Evolutionary conservation across 2,113 vertebrate species (phyloP), one percentile per base, ranked within the genome.

Genomic region (Elanoides forficatus): DNA sequence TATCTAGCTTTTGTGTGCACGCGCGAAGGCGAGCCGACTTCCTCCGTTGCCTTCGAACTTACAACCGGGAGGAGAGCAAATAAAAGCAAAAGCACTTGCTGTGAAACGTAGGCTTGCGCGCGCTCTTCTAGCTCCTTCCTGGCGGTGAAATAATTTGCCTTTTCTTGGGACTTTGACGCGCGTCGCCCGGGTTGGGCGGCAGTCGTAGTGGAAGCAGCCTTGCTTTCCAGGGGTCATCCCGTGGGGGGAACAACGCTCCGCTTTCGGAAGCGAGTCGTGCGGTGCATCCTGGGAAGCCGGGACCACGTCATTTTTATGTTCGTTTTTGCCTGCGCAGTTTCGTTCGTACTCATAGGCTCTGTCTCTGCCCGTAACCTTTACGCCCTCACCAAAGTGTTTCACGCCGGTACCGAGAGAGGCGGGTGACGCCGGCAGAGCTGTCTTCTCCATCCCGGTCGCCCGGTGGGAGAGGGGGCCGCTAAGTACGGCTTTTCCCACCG

Each of bases 291-390:
- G 88, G 73, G 97, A 95, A 92, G 85, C 95, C 93, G 96, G 94
- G 93, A 95, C 52, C 70, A 8, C 42, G 38, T 94, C 27, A 20
- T 75, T 81, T 93, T 91, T 27, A 12, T 23, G 19, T 74, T 90
- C 38, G 83, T 93, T 98, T 96, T 92, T 91, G 81, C 92, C 67
- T 76, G 55, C 96, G 94, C 93, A 88, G 96, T 96, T 97, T 80
- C 29, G 6, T 89, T 95, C 89, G 90, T 82, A 80, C 72, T 81
- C 83, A 36, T 71, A 93, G 74, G 74, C 82, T 86, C 93, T 96
- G 82, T 67, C 89, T 86, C 93, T 93, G 90, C 92, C 92, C 73
- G 6, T 90, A 92, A 50, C 59, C 81, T 88, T 65, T 52, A 25
- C 92, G 71, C 65, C 91, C 63, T 94, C 90, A 75, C 80, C 78